Evolutionary conservation across 1,140 invertebrate genomes (phyloP).

Genomic region (Littorina saxatilis): DNA sequence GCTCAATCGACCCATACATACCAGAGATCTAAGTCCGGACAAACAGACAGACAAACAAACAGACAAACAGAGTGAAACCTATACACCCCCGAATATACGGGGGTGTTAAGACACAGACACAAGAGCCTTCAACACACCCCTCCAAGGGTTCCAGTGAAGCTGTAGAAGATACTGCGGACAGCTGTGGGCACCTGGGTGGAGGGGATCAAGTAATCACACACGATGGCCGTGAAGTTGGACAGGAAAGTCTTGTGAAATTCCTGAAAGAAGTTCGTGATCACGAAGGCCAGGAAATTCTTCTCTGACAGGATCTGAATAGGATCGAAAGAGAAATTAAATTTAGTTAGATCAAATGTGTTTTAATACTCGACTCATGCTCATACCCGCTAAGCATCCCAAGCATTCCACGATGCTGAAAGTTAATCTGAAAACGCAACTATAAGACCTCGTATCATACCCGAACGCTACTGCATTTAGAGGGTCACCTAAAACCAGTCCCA

Average conservation of each 20-base stretch:
- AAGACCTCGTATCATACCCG: too few relatives aligned
- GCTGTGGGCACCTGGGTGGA: conserved; percentile 39
- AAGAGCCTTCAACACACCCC: conserved; percentile 12
- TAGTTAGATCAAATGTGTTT: too few relatives aligned
- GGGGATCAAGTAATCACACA: conserved; percentile 59
- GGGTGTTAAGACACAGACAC: too few relatives aligned
- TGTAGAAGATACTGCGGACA: conserved; percentile 61
- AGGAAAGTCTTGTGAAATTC: conserved; percentile 63
- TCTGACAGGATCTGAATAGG: conserved; percentile 57
- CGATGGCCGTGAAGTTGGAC: conserved; percentile 61
- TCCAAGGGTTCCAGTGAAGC: conserved; percentile 37
- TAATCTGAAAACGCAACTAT: too few relatives aligned
- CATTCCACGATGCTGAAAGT: background rate
- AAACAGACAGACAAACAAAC: too few relatives aligned
- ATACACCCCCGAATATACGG: too few relatives aligned
- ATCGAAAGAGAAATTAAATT: too few relatives aligned
- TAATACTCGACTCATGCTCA: background rate
- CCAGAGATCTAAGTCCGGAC: too few relatives aligned
- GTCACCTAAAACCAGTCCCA: too few relatives aligned
- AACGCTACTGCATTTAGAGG: too few relatives aligned
- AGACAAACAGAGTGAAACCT: too few relatives aligned
- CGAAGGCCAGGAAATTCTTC: conserved; percentile 64
- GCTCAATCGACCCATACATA: too few relatives aligned
- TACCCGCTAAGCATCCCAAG: background rate
- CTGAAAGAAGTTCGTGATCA: conserved; percentile 65